Conservation (phyloP, 2,797 vertebrate species). For the Spea hammondii region DNA sequence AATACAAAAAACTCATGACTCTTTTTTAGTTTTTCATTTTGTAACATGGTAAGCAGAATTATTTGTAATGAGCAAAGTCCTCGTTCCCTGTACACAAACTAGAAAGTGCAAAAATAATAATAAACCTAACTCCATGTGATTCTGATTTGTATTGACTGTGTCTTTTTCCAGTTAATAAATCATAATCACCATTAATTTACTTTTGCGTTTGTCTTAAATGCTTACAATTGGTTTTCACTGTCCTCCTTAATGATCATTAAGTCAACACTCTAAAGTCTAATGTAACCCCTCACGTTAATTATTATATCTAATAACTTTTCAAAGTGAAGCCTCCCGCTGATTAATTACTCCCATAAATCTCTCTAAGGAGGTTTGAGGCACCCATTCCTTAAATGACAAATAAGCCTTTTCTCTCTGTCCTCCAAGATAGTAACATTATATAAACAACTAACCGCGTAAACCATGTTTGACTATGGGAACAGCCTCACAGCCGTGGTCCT, state of each 20-base stretch:
- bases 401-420: conserved; percentile 58
- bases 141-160: conserved; percentile 9
- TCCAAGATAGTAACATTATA: conserved; percentile 58
- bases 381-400: conserved; percentile 68
- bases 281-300: conserved; percentile 61
- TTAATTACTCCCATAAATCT: conserved; percentile 68
- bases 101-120: neutral
- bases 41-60: too few relatives aligned
- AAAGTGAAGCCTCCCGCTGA: conserved; percentile 58
- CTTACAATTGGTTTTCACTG: conserved; percentile 51
- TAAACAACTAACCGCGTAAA: conserved; percentile 29
- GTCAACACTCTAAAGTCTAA: conserved; percentile 55
- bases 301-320: conserved; percentile 61
- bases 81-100: too few relatives aligned
- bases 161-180: conserved; percentile 44
- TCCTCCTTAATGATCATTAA: conserved; percentile 54
- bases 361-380: conserved; percentile 65
- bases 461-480: neutral
- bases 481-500: neutral
- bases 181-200: conserved; percentile 47
- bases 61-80: too few relatives aligned
- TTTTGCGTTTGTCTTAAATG: conserved; percentile 55
- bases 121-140: neutral
- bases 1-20: too few relatives aligned
- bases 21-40: too few relatives aligned